phyloP scores from a whole-genome alignment of 2,113 vertebrate genomes.

The Nyctereutes procyonoides region DNA sequence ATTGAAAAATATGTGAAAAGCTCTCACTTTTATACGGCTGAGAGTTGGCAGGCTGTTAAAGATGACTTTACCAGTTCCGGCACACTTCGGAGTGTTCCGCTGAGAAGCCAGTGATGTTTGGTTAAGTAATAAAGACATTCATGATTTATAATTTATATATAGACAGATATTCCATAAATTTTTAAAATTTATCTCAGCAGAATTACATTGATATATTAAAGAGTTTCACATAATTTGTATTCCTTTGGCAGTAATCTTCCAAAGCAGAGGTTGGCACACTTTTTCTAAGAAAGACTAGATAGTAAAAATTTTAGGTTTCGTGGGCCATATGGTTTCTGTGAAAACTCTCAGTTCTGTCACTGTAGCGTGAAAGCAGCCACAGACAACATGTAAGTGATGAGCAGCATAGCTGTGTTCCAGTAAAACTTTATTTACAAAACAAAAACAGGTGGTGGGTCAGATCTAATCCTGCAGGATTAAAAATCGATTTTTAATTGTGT shows the following conservation, averaged over 20 bases:
- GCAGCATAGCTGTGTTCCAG: not conserved
- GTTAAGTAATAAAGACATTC: constrained; percentile 16
- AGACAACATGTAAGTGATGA: not conserved
- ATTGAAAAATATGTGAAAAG: not conserved
- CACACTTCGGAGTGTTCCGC: constrained; percentile 22
- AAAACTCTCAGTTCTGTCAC: not conserved
- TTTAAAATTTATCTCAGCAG: constrained; percentile 31
- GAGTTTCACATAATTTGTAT: constrained; percentile 25
- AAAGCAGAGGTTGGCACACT: not conserved
- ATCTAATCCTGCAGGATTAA: not conserved
- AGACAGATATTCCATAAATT: not conserved
- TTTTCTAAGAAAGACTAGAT: constrained; percentile 10
- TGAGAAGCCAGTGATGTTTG: constrained; percentile 2
- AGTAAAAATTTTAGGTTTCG: not conserved
- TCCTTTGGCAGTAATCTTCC: constrained; percentile 29
- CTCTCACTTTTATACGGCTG: not conserved
- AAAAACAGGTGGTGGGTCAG: not conserved
- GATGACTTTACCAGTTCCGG: not conserved
- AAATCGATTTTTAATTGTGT: constrained; percentile 53
- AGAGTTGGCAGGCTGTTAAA: constrained; percentile 53
- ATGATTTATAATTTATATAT: not conserved
- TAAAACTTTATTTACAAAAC: constrained; percentile 47
- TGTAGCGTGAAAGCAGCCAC: not conserved
- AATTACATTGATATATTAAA: constrained; percentile 4
- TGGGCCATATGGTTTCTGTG: not conserved